Percentiles rank a stretch among this genome's conserved stretches.
Evolutionary conservation across 2,797 vertebrate genomes (phyloP).

Genomic region (Melanotaenia nigrans): DNA sequence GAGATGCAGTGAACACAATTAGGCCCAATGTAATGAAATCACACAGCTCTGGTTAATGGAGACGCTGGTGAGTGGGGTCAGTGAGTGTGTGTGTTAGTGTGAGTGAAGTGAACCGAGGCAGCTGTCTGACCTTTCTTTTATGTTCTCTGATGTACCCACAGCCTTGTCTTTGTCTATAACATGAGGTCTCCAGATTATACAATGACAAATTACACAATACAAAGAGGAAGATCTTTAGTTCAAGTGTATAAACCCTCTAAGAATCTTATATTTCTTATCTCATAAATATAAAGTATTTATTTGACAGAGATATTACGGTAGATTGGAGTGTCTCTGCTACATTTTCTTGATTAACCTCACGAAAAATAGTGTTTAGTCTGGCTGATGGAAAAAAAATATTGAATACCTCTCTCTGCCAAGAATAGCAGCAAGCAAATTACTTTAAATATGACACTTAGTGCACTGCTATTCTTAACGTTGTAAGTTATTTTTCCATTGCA

Average conservation of each 20-base stretch:
- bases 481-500: conserved; percentile 9
- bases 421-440: conserved; percentile 36
- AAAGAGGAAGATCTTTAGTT: conserved; percentile 13
- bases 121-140: conserved; percentile 46
- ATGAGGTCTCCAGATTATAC: conserved; percentile 22
- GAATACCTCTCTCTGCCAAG: conserved; percentile 47
- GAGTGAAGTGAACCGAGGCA: conserved; percentile 32
- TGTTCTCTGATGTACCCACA: conserved; percentile 37
- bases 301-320: conserved; percentile 34
- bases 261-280: conserved; percentile 40
- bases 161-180: conserved; percentile 35
- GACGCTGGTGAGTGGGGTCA: conserved; percentile 69
- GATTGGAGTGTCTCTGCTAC: conserved; percentile 22
- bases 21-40: conserved; percentile 79
- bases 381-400: conserved; percentile 33
- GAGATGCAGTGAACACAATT: conserved; percentile 75
- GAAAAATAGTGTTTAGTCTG: conserved; percentile 65
- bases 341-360: conserved; percentile 54
- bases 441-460: conserved; percentile 14
- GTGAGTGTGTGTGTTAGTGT: conserved; percentile 20
- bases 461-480: conserved; percentile 18
- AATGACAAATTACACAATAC: background rate
- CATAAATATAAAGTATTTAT: conserved; percentile 52
- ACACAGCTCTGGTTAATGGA: conserved; percentile 78
- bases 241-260: conserved; percentile 27